Evolutionary conservation across 2,113 vertebrate species (phyloP).

Genomic region (Otocyon megalotis): DNA sequence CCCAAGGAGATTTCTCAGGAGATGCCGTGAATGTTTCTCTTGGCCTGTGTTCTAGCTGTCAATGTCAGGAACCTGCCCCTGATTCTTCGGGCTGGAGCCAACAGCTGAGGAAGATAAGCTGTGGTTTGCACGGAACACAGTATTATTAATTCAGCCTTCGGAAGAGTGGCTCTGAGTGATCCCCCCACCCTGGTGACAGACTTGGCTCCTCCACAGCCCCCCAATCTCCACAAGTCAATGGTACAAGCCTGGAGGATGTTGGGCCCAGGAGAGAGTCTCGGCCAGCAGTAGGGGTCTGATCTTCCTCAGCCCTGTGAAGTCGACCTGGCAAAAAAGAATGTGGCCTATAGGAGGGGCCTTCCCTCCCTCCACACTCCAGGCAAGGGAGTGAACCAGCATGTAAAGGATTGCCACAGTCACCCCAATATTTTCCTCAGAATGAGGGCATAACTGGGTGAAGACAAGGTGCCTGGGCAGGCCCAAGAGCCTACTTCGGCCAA

Average conservation of each 20-base stretch:
- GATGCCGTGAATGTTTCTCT: background rate
- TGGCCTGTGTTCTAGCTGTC: background rate
- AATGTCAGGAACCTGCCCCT: background rate
- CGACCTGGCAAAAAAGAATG: background rate
- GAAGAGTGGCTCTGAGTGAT: background rate
- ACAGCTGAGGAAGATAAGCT: background rate
- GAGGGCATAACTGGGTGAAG: background rate
- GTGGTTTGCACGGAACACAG: background rate
- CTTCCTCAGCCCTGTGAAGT: background rate
- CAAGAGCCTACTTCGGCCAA: background rate
- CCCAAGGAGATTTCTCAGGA: background rate
- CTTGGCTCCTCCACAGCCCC: background rate
- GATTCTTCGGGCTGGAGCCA: background rate
- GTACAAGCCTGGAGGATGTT: background rate
- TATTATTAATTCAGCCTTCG: background rate
- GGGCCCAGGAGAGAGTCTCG: background rate
- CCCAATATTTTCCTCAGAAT: background rate
- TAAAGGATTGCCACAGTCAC: background rate
- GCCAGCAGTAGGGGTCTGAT: background rate
- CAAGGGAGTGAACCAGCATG: background rate
- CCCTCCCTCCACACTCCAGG: background rate
- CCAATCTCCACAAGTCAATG: background rate
- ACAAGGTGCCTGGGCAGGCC: background rate
- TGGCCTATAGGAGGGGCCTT: no score
- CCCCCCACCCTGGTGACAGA: background rate